Evolutionary conservation across 1,140 invertebrate species (phyloP), one percentile per base, ranked within the genome.

Genomic region (Papilio aristodemus): DNA sequence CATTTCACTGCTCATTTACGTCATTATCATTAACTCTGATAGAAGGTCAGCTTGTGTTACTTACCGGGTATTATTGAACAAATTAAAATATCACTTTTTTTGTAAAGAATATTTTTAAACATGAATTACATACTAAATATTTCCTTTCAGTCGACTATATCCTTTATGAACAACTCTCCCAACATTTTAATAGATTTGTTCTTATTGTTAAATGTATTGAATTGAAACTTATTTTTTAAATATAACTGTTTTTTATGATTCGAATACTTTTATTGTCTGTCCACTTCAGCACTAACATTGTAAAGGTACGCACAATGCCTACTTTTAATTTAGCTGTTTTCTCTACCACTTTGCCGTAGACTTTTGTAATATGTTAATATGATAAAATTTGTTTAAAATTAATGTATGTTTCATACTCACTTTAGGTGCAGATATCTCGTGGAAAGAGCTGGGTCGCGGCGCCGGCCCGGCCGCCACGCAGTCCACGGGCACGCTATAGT

Each of bases 401-500:
- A n/a, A n/a, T 59, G 8, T 59, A 27, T 62, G 46, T 17, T 1
- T 67, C 14, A 27, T 50, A 17, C 82, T 81, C 78, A 91, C 89
- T 75, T 90, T 91, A 38, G 88, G 87, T n/a, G 87, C 83, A 50
- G 87, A 90, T 74, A 89, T 87, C 66, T 89, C 88, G 72, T 91
- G 88, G 71, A 90, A 90, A 36, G 89, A 90, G 71, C 87, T 90
- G 0, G 89, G 89, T 0, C 89, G 71, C 1, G 87, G 88, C 6
- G 89, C 88, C 3, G 88, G 89, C 0, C 88, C 87, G 8, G 87
- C 86, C 71, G 80, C 64, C 74, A 96, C 94, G 86, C 95, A 95
- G 83, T 96, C 95, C 71, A 95, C 94, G 22, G 95, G 95, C 62
- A 96, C 90, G 92, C 95, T 95, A 88, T 96, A 96, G 82, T 96